Percentiles rank a stretch among this genome's conserved stretches.
These are phyloP conservation scores for Cathartes aura DNA, from an alignment of 2,113 vertebrate genomes.

Conservation along the genomic window DNA sequence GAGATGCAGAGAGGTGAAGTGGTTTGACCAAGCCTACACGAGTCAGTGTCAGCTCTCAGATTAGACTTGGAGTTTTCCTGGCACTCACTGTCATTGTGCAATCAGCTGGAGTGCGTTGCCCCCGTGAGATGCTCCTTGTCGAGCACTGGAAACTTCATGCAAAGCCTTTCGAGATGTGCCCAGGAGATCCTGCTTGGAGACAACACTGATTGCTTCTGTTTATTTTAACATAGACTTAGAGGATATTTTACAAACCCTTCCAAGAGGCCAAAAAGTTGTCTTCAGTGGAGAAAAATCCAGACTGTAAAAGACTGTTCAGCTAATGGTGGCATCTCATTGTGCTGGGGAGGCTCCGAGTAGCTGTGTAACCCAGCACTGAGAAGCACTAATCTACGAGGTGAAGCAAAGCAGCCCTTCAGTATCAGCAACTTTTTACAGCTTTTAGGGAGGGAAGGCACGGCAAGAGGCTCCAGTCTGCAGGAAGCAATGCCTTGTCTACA, in stretches of 20 bases:
- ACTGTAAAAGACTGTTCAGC: not conserved
- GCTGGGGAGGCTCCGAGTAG: not conserved
- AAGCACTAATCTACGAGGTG: not conserved
- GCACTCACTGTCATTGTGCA: conserved; percentile 9
- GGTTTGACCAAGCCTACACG: conserved; percentile 34
- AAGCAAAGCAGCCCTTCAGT: not conserved
- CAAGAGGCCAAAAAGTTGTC: not conserved
- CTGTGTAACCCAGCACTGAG: not conserved
- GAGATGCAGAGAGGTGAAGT: conserved; percentile 31
- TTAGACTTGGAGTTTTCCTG: conserved; percentile 23
- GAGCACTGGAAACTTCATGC: not conserved
- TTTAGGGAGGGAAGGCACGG: not conserved
- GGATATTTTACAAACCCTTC: not conserved
- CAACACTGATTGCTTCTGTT: not conserved
- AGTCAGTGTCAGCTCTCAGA: conserved; percentile 38
- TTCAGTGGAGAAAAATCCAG: not conserved
- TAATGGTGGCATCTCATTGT: not conserved
- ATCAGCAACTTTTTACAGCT: not conserved
- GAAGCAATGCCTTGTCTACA: not conserved
- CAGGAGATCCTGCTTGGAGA: not conserved
- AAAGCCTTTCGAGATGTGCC: not conserved
- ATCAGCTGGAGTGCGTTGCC: not conserved
- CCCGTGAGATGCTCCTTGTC: not conserved
- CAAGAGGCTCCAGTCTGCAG: not conserved
- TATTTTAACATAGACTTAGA: not conserved